Evolutionary conservation across 2,113 vertebrate genomes (phyloP).

Genomic region (Cochlearius cochlearius): DNA sequence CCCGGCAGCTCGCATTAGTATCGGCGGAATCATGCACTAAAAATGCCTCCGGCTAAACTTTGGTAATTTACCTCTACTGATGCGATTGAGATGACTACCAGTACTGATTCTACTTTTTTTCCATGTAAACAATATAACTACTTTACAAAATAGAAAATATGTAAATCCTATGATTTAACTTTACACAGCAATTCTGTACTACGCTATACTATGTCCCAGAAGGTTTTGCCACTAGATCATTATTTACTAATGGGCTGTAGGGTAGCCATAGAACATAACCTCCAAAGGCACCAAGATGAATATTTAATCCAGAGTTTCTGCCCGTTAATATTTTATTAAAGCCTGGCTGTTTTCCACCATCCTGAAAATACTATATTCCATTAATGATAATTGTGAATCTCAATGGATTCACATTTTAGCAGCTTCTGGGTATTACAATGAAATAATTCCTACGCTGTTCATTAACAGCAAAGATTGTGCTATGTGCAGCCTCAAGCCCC

Average conservation of each 20-base stretch:
- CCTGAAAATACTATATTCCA: conserved; percentile 21
- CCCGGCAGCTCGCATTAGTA: background rate
- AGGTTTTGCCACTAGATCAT: conserved; percentile 58
- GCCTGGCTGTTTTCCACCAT: background rate
- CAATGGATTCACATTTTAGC: conserved; percentile 1
- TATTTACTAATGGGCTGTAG: conserved; percentile 61
- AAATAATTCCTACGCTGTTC: background rate
- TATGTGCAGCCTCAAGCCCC: background rate
- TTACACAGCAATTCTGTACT: background rate
- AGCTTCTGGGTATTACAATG: background rate
- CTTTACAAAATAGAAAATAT: background rate
- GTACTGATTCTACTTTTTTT: background rate
- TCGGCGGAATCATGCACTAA: background rate
- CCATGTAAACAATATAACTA: background rate
- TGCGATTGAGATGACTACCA: background rate
- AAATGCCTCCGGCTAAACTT: background rate
- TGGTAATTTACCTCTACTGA: background rate
- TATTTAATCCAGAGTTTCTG: conserved; percentile 53
- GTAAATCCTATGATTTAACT: conserved; percentile 26
- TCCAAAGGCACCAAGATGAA: conserved; percentile 49
- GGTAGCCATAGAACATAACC: conserved; percentile 18
- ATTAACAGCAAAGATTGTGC: background rate
- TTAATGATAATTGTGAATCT: conserved; percentile 50
- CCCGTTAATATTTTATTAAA: conserved; percentile 61
- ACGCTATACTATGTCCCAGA: background rate